These are phyloP conservation scores for Hydrozoanthus gracilis DNA, from an alignment of 92 coral and sea anemone genomes.

Conservation along the genomic window DNA sequence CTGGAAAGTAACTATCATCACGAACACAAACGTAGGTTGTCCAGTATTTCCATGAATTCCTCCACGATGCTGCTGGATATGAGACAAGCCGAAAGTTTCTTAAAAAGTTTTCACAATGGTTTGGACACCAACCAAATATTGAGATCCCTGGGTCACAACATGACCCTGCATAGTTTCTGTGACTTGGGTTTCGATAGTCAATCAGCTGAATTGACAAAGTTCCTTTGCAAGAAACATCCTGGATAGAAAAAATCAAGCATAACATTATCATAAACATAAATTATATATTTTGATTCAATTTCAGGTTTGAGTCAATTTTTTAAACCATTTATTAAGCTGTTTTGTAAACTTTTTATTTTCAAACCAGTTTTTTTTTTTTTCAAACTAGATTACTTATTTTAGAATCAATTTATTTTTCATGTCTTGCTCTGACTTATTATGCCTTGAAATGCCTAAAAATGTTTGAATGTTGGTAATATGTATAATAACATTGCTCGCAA, in stretches of 20 bases:
- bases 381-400: too few relatives aligned
- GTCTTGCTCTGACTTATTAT: too few relatives aligned
- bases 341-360: too few relatives aligned
- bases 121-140: slow-evolving; percentile 67
- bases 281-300: too few relatives aligned
- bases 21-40: slow-evolving; percentile 71
- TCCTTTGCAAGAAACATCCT: slow-evolving; percentile 74
- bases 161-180: slow-evolving; percentile 68
- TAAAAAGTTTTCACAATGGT: slow-evolving; percentile 86
- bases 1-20: slow-evolving; percentile 77
- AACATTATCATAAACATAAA: too few relatives aligned
- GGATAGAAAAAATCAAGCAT: background rate
- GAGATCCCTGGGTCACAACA: slow-evolving; percentile 78
- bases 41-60: slow-evolving; percentile 54
- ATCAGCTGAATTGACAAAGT: slow-evolving; percentile 76
- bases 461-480: too few relatives aligned
- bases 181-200: slow-evolving; percentile 75
- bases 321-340: too few relatives aligned
- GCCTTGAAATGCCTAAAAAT: too few relatives aligned
- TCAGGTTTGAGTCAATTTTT: too few relatives aligned
- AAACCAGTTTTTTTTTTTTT: too few relatives aligned
- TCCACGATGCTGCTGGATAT: slow-evolving; percentile 67
- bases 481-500: too few relatives aligned
- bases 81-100: slow-evolving; percentile 55
- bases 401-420: too few relatives aligned